phyloP scores from a whole-genome alignment of 2,113 vertebrate genomes.

The Saguinus midas region DNA sequence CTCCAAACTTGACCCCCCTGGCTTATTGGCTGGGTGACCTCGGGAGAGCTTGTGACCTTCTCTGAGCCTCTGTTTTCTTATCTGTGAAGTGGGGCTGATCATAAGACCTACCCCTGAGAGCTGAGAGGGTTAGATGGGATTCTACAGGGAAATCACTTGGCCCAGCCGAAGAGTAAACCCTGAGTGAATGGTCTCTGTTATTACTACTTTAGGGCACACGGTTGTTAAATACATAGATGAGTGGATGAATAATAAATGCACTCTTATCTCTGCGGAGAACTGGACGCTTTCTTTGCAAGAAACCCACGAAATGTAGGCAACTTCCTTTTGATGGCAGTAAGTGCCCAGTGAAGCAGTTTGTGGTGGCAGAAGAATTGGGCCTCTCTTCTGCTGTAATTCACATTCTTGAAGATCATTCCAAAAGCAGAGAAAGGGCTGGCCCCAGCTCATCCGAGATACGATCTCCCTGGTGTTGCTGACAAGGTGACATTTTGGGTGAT shows the following conservation, averaged over 20 bases:
- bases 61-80: background rate
- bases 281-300: background rate
- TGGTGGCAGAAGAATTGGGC: background rate
- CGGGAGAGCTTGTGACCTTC: no score
- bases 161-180: background rate
- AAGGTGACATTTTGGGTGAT: background rate
- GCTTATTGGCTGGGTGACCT: background rate
- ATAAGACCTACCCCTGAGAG: background rate
- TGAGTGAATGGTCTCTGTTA: no score
- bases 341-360: background rate
- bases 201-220: fast-evolving
- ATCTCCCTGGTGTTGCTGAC: background rate
- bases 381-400: background rate
- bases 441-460: fast-evolving
- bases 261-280: background rate
- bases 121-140: background rate
- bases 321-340: background rate
- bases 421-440: background rate
- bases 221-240: background rate
- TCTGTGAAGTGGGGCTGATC: background rate
- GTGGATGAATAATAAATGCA: background rate
- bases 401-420: background rate
- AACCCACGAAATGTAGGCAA: background rate
- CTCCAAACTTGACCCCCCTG: background rate
- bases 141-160: no score